These are phyloP conservation scores for Hermodice carunculata DNA, from an alignment of 2,888 invertebrate species.

Conservation along the genomic window DNA sequence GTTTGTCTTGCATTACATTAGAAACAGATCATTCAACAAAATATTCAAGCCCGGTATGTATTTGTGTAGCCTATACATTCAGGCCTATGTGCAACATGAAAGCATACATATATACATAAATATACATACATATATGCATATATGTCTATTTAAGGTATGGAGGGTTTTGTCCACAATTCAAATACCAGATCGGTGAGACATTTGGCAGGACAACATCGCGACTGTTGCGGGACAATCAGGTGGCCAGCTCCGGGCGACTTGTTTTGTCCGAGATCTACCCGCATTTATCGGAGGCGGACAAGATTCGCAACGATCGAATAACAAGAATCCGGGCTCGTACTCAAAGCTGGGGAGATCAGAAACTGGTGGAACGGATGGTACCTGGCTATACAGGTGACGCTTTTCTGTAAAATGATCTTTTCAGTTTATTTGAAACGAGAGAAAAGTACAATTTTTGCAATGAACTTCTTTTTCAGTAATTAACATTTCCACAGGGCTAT, in stretches of 20 bases:
- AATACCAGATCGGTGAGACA: constrained; percentile 61
- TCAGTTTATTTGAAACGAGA: too few species aligned
- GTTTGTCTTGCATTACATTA: too few species aligned
- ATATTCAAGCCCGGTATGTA: too few species aligned
- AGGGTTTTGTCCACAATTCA: constrained; percentile 63
- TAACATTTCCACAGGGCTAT: too few species aligned
- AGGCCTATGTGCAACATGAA: too few species aligned
- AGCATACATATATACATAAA: too few species aligned
- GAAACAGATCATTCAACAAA: too few species aligned
- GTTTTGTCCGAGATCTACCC: constrained; percentile 52
- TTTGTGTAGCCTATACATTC: too few species aligned
- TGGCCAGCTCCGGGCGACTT: constrained; percentile 54
- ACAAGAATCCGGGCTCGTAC: constrained; percentile 45
- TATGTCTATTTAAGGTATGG: constrained; percentile 53
- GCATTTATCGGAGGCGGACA: not conserved
- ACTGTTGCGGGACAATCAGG: constrained; percentile 47
- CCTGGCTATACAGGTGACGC: constrained; percentile 59
- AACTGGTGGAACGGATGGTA: constrained; percentile 55
- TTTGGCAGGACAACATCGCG: constrained; percentile 57
- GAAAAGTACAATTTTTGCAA: too few species aligned
- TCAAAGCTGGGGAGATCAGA: constrained; percentile 60
- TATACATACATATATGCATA: too few species aligned
- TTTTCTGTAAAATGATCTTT: not conserved
- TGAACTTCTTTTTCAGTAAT: too few species aligned
- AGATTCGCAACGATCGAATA: constrained; percentile 1